Percentiles rank a stretch among this genome's conserved stretches.
phyloP scores from a whole-genome alignment of 2,797 vertebrate species.

The Lutjanus campechanus region DNA sequence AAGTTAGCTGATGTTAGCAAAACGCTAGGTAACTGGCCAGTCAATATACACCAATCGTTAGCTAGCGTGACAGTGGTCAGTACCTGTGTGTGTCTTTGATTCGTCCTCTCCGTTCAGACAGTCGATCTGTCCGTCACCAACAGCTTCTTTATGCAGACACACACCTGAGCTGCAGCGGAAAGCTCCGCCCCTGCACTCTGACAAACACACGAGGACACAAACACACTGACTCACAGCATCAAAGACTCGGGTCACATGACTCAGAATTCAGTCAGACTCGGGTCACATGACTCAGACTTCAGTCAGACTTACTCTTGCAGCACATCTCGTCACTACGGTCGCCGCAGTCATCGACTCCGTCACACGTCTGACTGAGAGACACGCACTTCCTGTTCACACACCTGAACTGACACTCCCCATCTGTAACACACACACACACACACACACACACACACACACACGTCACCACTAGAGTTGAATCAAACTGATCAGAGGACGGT shows the following conservation, averaged over 20 bases:
- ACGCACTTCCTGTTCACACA: conserved; percentile 13
- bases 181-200: conserved; percentile 83
- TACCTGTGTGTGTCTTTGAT: accelerated
- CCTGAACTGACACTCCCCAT: neutral
- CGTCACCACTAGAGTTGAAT: neutral
- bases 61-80: neutral
- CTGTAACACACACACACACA: neutral
- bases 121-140: conserved; percentile 85
- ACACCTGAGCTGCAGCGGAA: conserved; percentile 89
- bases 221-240: neutral
- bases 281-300: too few species aligned
- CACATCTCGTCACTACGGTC: conserved; percentile 9
- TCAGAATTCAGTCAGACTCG: too few species aligned
- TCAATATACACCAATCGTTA: too few species aligned
- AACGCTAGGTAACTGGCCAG: too few species aligned
- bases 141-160: conserved; percentile 82
- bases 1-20: too few species aligned
- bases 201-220: conserved; percentile 15
- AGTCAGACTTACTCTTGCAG: conserved; percentile 1
- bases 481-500: neutral
- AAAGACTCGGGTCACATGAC: too few species aligned
- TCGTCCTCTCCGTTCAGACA: conserved; percentile 93
- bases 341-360: neutral
- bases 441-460: neutral
- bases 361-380: neutral